These are phyloP conservation scores for Cantharis lateralis DNA, from an alignment of 2,888 invertebrate species.

Conservation along the genomic window DNA sequence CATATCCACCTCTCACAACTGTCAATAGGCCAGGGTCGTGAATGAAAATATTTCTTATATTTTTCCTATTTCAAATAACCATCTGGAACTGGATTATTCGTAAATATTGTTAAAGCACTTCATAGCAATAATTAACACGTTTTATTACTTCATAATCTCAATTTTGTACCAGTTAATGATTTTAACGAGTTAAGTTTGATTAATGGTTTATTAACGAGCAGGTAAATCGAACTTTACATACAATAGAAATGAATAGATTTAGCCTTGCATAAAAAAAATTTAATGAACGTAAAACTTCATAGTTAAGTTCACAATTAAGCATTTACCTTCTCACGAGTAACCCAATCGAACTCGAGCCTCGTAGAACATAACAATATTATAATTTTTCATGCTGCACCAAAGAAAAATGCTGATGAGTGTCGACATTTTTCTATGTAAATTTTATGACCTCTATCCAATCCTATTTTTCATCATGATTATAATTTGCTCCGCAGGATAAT, in stretches of 20 bases:
- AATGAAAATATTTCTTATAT: constrained; percentile 2
- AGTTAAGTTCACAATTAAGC: neutral
- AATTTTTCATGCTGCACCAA: neutral
- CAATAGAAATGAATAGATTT: neutral
- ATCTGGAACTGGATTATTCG: neutral
- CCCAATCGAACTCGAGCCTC: neutral
- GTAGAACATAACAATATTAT: neutral
- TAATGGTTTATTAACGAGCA: neutral
- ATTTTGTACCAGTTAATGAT: neutral
- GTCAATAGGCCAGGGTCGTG: constrained; percentile 29
- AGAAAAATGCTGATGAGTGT: neutral
- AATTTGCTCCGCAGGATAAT: neutral
- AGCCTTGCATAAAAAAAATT: neutral
- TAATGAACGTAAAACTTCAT: neutral
- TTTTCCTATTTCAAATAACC: neutral
- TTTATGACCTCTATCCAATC: neutral
- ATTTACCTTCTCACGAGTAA: neutral
- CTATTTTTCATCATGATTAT: neutral
- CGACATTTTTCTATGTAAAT: neutral
- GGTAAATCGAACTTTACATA: neutral
- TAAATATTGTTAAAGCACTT: neutral
- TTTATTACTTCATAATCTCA: neutral
- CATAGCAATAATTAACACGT: neutral
- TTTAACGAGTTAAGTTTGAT: neutral
- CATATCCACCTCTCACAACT: constrained; percentile 27